phyloP scores from a whole-genome alignment of 2,797 vertebrate genomes.

The Clarias laeviceps region DNA sequence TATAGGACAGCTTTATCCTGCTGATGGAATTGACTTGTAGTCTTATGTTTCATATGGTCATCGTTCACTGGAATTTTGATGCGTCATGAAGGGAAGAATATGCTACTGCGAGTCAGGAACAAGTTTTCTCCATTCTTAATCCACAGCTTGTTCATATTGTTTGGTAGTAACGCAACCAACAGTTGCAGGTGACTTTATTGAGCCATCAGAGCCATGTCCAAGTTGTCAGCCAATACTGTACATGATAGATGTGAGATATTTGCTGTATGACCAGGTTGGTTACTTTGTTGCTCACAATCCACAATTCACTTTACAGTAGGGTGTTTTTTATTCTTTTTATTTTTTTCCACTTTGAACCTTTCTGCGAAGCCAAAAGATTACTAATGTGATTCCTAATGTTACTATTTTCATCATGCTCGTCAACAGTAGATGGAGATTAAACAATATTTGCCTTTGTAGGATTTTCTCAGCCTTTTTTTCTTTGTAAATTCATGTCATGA shows the following conservation, averaged over 20 bases:
- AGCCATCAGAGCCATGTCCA: background rate
- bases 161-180: background rate
- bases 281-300: background rate
- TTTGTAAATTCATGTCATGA: constrained; percentile 10
- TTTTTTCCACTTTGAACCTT: background rate
- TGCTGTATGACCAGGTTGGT: background rate
- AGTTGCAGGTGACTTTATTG: background rate
- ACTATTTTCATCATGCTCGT: constrained; percentile 15
- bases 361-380: constrained; percentile 33
- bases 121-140: background rate
- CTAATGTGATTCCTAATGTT: background rate
- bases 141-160: background rate
- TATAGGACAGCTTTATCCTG: constrained; percentile 9
- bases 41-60: constrained; percentile 10
- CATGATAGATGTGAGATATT: background rate
- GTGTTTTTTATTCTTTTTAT: no score
- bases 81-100: constrained; percentile 21
- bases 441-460: constrained; percentile 51
- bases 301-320: background rate
- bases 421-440: constrained; percentile 44
- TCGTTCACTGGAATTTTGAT: background rate
- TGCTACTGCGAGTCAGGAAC: constrained; percentile 12
- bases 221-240: background rate
- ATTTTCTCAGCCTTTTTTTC: constrained; percentile 31
- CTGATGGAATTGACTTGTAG: background rate